phyloP scores from a whole-genome alignment of 37 sponge, comb jelly and placozoan genomes.

The Chondrilla cf. caribensis region DNA sequence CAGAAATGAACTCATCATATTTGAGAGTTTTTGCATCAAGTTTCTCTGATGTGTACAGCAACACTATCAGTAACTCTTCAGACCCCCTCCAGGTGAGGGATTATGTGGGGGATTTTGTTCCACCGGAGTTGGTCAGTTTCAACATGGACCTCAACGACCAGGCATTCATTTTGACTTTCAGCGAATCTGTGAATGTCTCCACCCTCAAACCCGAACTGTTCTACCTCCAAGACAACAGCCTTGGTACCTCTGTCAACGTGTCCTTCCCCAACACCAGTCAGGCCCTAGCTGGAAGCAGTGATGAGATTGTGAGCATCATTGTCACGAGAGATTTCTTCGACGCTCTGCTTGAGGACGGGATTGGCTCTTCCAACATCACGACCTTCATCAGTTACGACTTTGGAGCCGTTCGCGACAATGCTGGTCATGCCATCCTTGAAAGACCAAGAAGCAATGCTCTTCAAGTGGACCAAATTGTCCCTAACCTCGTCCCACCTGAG shows the following conservation, averaged over 20 bases:
- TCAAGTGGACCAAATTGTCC: constrained; percentile 29
- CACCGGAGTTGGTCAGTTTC: constrained; percentile 56
- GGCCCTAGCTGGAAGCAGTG: background rate
- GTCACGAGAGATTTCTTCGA: constrained; percentile 22
- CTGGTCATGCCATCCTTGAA: constrained; percentile 34
- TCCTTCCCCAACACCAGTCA: constrained; percentile 23
- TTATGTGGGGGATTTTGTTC: constrained; percentile 62
- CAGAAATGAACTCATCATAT: constrained; percentile 41
- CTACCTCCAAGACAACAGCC: constrained; percentile 39
- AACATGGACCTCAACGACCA: constrained; percentile 52
- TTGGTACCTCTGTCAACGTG: constrained; percentile 5
- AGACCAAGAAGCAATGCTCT: constrained; percentile 28
- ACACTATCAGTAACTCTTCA: constrained; percentile 9
- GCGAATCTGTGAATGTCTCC: constrained; percentile 61
- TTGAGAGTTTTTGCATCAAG: constrained; percentile 42
- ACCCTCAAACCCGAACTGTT: constrained; percentile 28
- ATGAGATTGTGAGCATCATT: constrained; percentile 27
- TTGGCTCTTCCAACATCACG: constrained; percentile 34
- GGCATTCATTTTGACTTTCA: constrained; percentile 58
- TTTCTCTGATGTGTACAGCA: constrained; percentile 34
- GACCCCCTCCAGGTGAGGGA: constrained; percentile 21
- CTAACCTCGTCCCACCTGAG: constrained; percentile 51
- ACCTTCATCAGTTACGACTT: constrained; percentile 60
- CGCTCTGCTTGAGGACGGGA: constrained; percentile 30
- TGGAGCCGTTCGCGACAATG: constrained; percentile 57